Base-by-base conservation (phyloP, 1,140 invertebrate genomes). In the Zaprionus africanus region DNA sequence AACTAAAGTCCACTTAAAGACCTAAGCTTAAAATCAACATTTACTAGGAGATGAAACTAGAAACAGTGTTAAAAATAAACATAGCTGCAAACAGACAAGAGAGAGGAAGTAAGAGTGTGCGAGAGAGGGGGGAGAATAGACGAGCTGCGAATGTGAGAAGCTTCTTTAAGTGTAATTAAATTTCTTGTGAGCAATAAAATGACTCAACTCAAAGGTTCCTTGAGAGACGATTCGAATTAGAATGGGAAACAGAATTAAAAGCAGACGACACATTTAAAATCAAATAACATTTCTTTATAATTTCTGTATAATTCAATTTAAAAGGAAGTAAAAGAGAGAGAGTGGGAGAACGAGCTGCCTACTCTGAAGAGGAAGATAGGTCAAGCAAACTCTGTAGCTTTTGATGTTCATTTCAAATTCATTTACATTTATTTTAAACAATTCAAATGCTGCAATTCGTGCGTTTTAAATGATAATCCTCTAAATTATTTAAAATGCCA, bases 401-500 rank as follows among this genome's bases (percentile, higher is more conserved):
- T 61, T 62, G 26, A 75, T 62, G 51, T 58, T 43, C 38, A 61
- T 34, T 43, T 38, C n/a, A 38, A 41, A 43, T 41, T 46, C 13
- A 24, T 24, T 61, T 41, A 24, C 15, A 68, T 53, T 17, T 31
- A 53, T 38, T 51, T 51, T 41, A 22, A 51, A 24, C 46, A 24
- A 51, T 51, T 51, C 19, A 51, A 51, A 9, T 19, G 19, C 46
- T 19, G 46, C n/a, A 58, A 41, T 41, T 56, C 26, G 2, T 7
- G 4, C 19, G 13, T 53, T 53, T 60, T 38, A 19, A 54, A 58
- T 36, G 38, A 22, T 66, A 72, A 65, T 65, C 57, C 46, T 22
- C 24, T 31, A n/a, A 26, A 76, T 72, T 60, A 66, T 76, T 76
- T 72, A 72, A 71, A 54, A 64, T 71, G 38, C 62, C 60, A 57